Percentiles rank a stretch among this genome's conserved stretches.
These are phyloP conservation scores for Tragelaphus buxtoni DNA, from an alignment of 2,113 vertebrate genomes.

Conservation along the genomic window DNA sequence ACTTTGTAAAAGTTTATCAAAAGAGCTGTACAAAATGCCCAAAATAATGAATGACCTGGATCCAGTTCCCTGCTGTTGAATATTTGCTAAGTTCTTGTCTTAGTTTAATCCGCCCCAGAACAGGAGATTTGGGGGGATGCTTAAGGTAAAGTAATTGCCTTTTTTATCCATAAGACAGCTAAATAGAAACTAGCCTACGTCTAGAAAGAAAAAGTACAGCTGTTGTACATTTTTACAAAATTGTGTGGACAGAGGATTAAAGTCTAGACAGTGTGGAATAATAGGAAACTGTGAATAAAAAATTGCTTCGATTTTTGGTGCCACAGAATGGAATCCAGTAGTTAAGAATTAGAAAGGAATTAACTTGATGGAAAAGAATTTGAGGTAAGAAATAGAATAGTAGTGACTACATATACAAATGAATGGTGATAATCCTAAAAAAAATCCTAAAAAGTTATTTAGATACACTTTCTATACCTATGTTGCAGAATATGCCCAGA, in stretches of 20 bases:
- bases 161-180: neutral
- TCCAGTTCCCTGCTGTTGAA: neutral
- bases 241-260: neutral
- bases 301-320: slow-evolving; percentile 5
- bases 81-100: neutral
- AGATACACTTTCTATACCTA: neutral
- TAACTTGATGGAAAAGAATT: neutral
- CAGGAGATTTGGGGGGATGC: neutral
- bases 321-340: neutral
- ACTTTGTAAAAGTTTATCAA: neutral
- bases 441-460: neutral
- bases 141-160: neutral
- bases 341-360: slow-evolving; percentile 4
- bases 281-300: neutral
- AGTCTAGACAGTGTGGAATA: slow-evolving; percentile 4
- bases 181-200: neutral
- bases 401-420: neutral
- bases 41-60: neutral
- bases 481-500: neutral
- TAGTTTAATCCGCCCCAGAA: neutral
- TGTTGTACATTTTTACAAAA: neutral
- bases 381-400: slow-evolving; percentile 2
- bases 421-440: neutral
- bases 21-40: neutral
- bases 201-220: neutral